Base-by-base conservation (phyloP, 2,113 vertebrate genomes). In the Chamaea fasciata region DNA sequence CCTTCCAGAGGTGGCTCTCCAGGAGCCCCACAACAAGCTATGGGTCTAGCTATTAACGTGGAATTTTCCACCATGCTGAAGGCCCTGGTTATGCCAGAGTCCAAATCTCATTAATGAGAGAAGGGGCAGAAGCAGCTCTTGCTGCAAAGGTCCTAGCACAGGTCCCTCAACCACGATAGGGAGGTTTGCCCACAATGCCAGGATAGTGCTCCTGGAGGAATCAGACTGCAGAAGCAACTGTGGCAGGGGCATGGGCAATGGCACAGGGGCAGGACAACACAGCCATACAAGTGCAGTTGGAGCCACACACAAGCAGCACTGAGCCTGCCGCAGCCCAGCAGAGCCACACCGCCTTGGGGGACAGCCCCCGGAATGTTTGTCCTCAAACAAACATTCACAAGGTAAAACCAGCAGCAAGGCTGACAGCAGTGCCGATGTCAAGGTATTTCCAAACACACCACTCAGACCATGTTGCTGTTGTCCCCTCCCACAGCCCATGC, bases 351-450 rank as follows among this genome's bases (percentile, higher is more conserved):
- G 0, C 10, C 19, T 26, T 0, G 1, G 12, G 64, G 23, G 24
- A 50, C 35, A 62, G 6, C 7, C 8, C n/a, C n/a, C n/a, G n/a
- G n/a, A n/a, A n/a, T n/a, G 0, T 7, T 22, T 70, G 37, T 22
- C 47, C 46, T n/a, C 55, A 69, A 15, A 23, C 21, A 35, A 50
- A 14, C 2, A 14, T 8, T 11, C 15, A 10, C 1, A 0, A 11
- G 5, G 5, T 33, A n/a, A 64, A 55, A n/a, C 18, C 31, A 0
- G 0, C 41, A 80, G 44, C 27, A 7, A 37, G 8, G 17, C 27
- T 15, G 13, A 73, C 0, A 30, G n/a, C 1, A 0, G 44, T 1
- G 16, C 8, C 0, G 0, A 4, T 4, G 5, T 2, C 1, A 8
- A 59, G 33, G 37, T 6, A 33, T 67, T 83, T 47, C 46, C 85